Percentiles rank a stretch among this genome's conserved stretches.
Conservation (phyloP, 2,888 invertebrate genomes). For the Reticulitermes lucifugus region DNA sequence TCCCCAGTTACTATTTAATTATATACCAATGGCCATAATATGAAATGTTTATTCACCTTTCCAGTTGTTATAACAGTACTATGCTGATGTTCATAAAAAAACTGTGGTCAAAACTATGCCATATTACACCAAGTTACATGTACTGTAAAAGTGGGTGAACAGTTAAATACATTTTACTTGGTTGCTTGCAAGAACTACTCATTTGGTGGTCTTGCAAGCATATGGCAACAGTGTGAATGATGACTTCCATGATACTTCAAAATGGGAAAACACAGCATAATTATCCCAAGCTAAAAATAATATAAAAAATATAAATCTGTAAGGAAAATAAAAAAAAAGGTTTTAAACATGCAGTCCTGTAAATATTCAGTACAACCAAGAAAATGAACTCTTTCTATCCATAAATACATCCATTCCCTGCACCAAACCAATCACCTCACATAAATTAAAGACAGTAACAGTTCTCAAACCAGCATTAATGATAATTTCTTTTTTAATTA, state of each 20-base stretch:
- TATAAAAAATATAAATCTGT: slow-evolving; percentile 22
- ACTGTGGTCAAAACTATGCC: no score
- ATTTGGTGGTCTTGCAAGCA: background rate
- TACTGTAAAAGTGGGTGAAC: background rate
- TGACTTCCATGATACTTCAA: background rate
- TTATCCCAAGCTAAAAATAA: background rate
- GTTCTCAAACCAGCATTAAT: no score
- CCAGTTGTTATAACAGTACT: no score
- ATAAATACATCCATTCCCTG: background rate
- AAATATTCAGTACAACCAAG: background rate
- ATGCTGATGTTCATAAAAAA: no score
- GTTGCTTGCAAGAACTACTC: background rate
- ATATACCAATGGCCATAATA: no score
- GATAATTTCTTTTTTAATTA: no score
- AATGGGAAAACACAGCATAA: background rate
- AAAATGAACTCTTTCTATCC: background rate
- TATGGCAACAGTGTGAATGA: background rate
- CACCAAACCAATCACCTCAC: background rate
- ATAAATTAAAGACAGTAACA: background rate
- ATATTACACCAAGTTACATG: background rate
- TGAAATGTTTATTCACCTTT: no score
- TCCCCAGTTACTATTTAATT: no score
- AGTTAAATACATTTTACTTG: background rate
- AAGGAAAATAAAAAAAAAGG: background rate
- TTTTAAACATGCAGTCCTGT: background rate